phyloP scores from a whole-genome alignment of 2,113 vertebrate species.

The Prunella himalayana region DNA sequence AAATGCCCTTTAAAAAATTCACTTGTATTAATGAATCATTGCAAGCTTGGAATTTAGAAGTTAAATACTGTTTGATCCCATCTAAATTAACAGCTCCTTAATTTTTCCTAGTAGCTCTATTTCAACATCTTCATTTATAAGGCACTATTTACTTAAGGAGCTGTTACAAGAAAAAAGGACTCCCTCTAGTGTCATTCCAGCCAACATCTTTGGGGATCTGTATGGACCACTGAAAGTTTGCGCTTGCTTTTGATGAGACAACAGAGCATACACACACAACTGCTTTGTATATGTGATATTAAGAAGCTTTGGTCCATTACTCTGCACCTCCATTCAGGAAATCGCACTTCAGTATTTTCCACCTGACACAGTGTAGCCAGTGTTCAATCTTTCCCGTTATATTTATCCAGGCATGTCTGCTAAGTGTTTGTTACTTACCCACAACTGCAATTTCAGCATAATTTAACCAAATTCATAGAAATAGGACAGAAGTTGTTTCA shows the following conservation, averaged over 20 bases:
- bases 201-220: neutral
- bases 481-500: neutral
- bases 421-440: neutral
- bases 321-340: neutral
- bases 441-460: neutral
- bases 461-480: neutral
- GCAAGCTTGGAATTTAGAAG: neutral
- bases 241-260: neutral
- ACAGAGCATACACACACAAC: neutral
- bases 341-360: neutral
- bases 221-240: neutral
- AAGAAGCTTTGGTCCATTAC: neutral
- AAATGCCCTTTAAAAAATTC: neutral
- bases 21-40: neutral
- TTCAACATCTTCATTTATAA: neutral
- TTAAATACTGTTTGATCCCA: neutral
- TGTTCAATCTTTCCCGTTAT: neutral
- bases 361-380: neutral
- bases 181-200: slow-evolving; percentile 65
- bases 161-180: neutral
- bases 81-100: neutral
- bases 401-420: neutral
- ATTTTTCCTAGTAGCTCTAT: neutral
- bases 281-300: neutral
- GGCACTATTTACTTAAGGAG: neutral